Evolutionary conservation across 2,797 vertebrate species (phyloP).

Genomic region (Enteromius thamalakanensis): DNA sequence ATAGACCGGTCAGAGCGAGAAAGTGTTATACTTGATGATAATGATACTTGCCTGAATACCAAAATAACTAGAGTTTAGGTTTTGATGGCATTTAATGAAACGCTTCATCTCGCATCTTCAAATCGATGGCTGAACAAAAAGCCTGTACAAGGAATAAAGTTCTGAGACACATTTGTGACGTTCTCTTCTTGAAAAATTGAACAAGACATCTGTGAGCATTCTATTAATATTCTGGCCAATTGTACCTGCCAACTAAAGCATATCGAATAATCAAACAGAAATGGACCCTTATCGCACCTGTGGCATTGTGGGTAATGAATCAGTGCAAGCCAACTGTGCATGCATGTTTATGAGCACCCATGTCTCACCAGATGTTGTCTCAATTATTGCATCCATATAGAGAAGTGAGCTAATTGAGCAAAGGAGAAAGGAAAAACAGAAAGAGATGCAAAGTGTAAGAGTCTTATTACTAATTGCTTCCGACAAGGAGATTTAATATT

Average conservation of each 20-base stretch:
- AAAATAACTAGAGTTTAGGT: constrained; percentile 58
- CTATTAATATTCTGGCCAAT: constrained; percentile 36
- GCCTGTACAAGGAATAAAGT: background rate
- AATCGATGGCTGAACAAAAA: background rate
- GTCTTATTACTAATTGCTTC: constrained; percentile 66
- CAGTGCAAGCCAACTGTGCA: constrained; percentile 43
- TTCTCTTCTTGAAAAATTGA: constrained; percentile 30
- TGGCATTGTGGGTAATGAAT: constrained; percentile 51
- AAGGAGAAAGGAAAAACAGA: constrained; percentile 10
- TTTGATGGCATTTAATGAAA: constrained; percentile 9
- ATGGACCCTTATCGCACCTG: constrained; percentile 51
- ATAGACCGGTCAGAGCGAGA: constrained; percentile 27
- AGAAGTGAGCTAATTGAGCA: constrained; percentile 50
- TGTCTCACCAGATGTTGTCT: constrained; percentile 51
- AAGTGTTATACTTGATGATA: constrained; percentile 45
- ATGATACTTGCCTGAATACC: constrained; percentile 50
- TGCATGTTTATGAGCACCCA: constrained; percentile 44
- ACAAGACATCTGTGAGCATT: constrained; percentile 28
- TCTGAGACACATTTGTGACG: background rate
- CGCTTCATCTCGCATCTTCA: background rate
- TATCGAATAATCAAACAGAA: constrained; percentile 52
- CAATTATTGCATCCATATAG: constrained; percentile 49
- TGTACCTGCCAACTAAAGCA: constrained; percentile 32
- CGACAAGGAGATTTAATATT: constrained; percentile 50
- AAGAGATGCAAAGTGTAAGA: constrained; percentile 13